These are phyloP conservation scores for Folsomia candida DNA, from an alignment of 2,888 invertebrate genomes.

Conservation along the genomic window DNA sequence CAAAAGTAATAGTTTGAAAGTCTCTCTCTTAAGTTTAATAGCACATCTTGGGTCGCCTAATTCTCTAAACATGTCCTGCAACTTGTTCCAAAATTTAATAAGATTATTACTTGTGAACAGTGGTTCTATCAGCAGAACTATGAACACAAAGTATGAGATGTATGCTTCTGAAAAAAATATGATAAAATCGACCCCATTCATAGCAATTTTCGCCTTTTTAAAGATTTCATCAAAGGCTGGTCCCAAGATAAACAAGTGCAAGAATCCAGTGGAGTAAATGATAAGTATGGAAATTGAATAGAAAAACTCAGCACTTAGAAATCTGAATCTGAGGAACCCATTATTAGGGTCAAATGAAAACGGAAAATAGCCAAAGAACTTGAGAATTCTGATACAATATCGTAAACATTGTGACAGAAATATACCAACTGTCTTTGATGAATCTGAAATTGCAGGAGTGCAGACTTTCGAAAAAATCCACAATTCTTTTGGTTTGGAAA, in stretches of 20 bases:
- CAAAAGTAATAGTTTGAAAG: neutral
- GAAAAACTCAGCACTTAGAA: neutral
- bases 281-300: neutral
- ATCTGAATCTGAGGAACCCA: neutral
- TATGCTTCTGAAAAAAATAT: neutral
- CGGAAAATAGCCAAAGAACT: neutral
- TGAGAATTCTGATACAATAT: neutral
- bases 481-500: too few species aligned
- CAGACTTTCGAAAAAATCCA: too few species aligned
- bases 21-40: neutral
- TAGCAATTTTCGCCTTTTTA: neutral
- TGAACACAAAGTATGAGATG: neutral
- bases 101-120: neutral
- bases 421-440: too few species aligned
- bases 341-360: neutral
- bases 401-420: neutral
- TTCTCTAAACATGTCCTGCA: neutral
- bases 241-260: neutral
- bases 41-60: neutral
- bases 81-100: neutral
- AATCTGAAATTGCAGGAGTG: too few species aligned
- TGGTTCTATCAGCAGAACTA: neutral
- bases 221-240: neutral
- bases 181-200: neutral
- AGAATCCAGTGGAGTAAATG: neutral